Evolutionary conservation across 2,888 invertebrate genomes (phyloP).

Genomic region (Geotrupes spiniger): DNA sequence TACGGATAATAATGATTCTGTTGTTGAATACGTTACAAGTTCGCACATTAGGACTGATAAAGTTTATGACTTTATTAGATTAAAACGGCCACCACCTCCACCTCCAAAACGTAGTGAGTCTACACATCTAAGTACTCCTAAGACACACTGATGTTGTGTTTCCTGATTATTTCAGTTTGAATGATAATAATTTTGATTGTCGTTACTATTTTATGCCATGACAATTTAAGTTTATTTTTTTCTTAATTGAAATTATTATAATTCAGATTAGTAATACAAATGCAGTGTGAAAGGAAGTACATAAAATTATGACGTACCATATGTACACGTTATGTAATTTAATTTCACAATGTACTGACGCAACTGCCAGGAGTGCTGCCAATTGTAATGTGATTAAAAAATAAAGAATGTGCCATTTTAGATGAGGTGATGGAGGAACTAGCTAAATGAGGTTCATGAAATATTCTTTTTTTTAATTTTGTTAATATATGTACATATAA

Average conservation of each 20-base stretch:
- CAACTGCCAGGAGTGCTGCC: conserved; percentile 11
- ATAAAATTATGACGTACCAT: no score
- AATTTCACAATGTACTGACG: neutral
- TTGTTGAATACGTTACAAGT: conserved; percentile 52
- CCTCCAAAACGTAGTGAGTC: conserved; percentile 87
- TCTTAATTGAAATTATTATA: neutral
- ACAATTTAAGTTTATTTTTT: conserved; percentile 5
- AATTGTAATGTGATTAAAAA: conserved; percentile 10
- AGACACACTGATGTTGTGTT: conserved; percentile 46
- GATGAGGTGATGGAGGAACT: neutral
- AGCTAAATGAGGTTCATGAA: neutral
- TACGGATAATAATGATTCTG: conserved; percentile 49
- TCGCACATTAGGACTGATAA: conserved; percentile 37
- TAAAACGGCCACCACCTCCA: conserved; percentile 79
- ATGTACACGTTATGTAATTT: neutral
- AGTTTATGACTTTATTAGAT: conserved; percentile 29
- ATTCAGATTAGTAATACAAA: conserved; percentile 3
- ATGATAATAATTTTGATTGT: conserved; percentile 2
- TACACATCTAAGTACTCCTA: conserved; percentile 68
- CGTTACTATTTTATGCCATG: conserved; percentile 11
- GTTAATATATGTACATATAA: conserved; percentile 1
- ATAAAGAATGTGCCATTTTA: conserved; percentile 14
- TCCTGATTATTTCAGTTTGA: conserved; percentile 5
- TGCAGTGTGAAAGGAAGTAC: neutral
- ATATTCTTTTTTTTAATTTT: conserved; percentile 5